Evolutionary conservation across 2,113 vertebrate species (phyloP).

Genomic region (Ellobius talpinus): DNA sequence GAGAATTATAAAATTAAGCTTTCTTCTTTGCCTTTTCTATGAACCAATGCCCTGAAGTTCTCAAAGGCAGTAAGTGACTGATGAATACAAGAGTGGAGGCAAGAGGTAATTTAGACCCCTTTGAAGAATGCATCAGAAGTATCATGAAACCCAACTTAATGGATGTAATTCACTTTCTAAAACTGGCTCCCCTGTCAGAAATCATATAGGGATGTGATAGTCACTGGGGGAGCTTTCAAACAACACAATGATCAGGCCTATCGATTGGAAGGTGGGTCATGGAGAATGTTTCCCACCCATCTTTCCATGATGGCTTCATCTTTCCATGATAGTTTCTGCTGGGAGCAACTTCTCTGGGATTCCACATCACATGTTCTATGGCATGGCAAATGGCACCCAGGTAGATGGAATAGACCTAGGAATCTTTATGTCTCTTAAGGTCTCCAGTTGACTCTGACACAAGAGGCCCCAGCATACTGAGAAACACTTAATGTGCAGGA

Average conservation of each 20-base stretch:
- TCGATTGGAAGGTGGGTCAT: not conserved
- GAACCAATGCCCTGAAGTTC: not conserved
- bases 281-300: not conserved
- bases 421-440: not conserved
- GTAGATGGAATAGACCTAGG: not conserved
- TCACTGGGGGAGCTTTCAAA: not conserved
- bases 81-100: not conserved
- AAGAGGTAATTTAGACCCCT: not conserved
- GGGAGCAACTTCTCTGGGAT: not conserved
- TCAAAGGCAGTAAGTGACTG: not conserved
- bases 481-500: not conserved
- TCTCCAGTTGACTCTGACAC: not conserved
- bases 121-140: not conserved
- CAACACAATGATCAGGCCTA: not conserved
- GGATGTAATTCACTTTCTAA: not conserved
- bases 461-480: not conserved
- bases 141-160: not conserved
- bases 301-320: not conserved
- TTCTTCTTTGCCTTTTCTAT: not conserved
- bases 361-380: not conserved
- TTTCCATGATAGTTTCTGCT: not conserved
- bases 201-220: not conserved
- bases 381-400: not conserved
- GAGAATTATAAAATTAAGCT: not conserved
- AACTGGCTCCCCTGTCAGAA: not conserved